Evolutionary conservation across 1,140 invertebrate species (phyloP).

Genomic region (Spodoptera frugiperda): DNA sequence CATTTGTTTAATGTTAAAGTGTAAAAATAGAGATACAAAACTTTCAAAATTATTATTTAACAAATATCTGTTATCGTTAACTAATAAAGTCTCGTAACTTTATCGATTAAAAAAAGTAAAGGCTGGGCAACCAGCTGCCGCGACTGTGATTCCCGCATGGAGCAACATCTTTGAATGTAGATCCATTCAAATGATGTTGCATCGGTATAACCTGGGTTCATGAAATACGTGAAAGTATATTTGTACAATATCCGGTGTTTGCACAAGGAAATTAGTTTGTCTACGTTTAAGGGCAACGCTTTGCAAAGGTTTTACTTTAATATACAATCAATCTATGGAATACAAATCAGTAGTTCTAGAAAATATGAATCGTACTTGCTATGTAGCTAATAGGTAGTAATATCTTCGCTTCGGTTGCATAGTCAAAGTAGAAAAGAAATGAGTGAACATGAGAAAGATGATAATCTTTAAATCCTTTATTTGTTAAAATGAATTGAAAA

Average conservation of each 20-base stretch:
- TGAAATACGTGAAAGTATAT: constrained; percentile 7
- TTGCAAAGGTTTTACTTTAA: not conserved
- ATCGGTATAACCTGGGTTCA: not conserved
- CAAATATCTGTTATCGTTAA: too few relatives aligned
- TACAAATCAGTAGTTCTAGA: not conserved
- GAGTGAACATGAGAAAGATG: too few relatives aligned
- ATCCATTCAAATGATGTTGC: constrained; percentile 11
- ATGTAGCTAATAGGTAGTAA: too few relatives aligned
- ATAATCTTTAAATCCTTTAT: too few relatives aligned
- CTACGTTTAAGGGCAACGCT: not conserved
- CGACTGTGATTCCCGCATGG: not conserved
- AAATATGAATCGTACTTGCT: too few relatives aligned
- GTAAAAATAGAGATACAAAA: too few relatives aligned
- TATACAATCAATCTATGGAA: not conserved
- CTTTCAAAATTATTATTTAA: too few relatives aligned
- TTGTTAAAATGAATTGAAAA: too few relatives aligned
- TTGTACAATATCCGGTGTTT: constrained; percentile 9
- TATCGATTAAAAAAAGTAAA: not conserved
- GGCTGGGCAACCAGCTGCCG: not conserved
- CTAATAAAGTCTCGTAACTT: too few relatives aligned
- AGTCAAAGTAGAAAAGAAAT: too few relatives aligned
- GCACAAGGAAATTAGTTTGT: constrained; percentile 31
- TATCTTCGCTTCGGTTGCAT: too few relatives aligned
- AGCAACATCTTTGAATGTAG: not conserved
- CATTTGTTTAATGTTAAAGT: too few relatives aligned